These are phyloP conservation scores for Neolamprologus tretocephalus DNA, from an alignment of 2,113 vertebrate genomes.

Conservation along the genomic window DNA sequence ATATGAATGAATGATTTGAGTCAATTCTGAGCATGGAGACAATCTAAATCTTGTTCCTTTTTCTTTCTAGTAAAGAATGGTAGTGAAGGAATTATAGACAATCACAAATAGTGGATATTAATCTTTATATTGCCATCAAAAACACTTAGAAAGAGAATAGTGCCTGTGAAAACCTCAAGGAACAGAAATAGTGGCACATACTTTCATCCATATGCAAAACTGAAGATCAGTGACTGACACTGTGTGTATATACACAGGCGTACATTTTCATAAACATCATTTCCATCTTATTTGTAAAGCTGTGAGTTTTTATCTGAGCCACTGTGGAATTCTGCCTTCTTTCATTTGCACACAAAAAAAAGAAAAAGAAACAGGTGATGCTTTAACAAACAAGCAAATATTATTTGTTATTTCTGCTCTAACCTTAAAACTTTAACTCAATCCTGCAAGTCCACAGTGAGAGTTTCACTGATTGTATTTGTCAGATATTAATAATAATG, in stretches of 20 bases:
- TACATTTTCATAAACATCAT: background rate
- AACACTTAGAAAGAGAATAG: background rate
- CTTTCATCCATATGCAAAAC: background rate
- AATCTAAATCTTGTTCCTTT: background rate
- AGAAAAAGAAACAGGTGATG: background rate
- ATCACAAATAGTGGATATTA: background rate
- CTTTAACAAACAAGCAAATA: background rate
- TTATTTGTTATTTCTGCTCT: background rate
- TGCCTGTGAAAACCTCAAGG: background rate
- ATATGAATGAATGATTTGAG: background rate
- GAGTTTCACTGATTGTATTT: background rate
- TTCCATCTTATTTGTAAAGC: background rate
- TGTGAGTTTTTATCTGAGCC: background rate
- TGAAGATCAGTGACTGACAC: background rate
- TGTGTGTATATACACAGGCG: background rate
- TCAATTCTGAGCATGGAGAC: background rate
- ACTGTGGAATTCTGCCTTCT: accelerated
- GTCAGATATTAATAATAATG: accelerated
- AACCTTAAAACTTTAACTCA: background rate
- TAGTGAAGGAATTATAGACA: background rate
- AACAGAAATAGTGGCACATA: background rate
- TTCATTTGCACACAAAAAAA: accelerated
- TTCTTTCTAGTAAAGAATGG: background rate
- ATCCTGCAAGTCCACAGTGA: accelerated
- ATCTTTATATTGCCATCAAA: background rate